phyloP scores from a whole-genome alignment of 2,888 invertebrate genomes.

The Cerastis rubricosa region DNA sequence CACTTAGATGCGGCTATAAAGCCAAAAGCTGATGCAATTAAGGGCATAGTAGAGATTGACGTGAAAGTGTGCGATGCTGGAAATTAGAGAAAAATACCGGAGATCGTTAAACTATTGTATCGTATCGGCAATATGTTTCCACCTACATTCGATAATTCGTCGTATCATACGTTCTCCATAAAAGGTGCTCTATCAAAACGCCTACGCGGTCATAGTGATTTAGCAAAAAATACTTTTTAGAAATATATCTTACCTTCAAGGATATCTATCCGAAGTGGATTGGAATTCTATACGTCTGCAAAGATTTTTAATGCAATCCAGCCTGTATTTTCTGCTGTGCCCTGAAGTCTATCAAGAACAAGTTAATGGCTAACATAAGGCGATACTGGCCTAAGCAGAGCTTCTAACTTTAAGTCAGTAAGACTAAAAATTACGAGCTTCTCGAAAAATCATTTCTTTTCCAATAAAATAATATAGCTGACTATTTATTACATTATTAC shows the following conservation, averaged over 20 bases:
- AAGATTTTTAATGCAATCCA: slow-evolving; percentile 24
- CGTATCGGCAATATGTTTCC: slow-evolving; percentile 51
- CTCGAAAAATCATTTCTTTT: slow-evolving; percentile 6
- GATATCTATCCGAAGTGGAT: slow-evolving; percentile 34
- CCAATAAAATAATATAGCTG: not conserved
- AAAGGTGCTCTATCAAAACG: slow-evolving; percentile 56
- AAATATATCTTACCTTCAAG: slow-evolving; percentile 47
- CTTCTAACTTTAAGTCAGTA: slow-evolving; percentile 10
- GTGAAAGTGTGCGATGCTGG: slow-evolving; percentile 60
- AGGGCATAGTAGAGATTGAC: slow-evolving; percentile 53
- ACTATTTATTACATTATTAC: slow-evolving; percentile 12
- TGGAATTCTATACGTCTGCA: slow-evolving; percentile 31
- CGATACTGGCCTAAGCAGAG: slow-evolving; percentile 11
- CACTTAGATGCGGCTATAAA: slow-evolving; percentile 43
- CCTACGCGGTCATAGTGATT: slow-evolving; percentile 52
- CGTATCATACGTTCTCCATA: slow-evolving; percentile 51
- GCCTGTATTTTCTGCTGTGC: slow-evolving; percentile 8
- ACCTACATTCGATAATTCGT: slow-evolving; percentile 56
- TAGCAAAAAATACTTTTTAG: slow-evolving; percentile 55
- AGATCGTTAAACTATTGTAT: slow-evolving; percentile 55
- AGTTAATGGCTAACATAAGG: slow-evolving; percentile 22
- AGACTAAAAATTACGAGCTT: slow-evolving; percentile 8
- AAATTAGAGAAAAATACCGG: slow-evolving; percentile 54
- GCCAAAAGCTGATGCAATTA: slow-evolving; percentile 52
- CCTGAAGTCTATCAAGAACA: slow-evolving; percentile 17